phyloP scores from a whole-genome alignment of 2,113 vertebrate genomes.

The Xenus cinereus region DNA sequence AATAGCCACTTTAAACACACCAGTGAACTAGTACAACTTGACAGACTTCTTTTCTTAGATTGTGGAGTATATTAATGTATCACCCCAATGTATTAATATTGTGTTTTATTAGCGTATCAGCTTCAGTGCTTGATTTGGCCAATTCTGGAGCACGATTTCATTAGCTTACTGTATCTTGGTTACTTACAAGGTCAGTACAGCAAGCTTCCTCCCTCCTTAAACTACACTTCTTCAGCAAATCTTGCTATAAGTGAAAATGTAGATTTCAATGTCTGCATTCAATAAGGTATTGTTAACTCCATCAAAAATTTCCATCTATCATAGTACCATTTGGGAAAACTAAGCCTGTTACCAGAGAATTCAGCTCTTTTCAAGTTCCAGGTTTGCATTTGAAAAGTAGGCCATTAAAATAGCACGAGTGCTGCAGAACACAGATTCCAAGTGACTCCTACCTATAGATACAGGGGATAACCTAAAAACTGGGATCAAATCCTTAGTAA shows the following conservation, averaged over 20 bases:
- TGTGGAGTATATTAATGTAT: neutral
- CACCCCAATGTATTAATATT: neutral
- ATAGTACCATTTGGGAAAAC: slow-evolving; percentile 14
- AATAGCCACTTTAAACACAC: neutral
- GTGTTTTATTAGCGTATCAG: neutral
- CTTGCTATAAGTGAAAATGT: slow-evolving; percentile 15
- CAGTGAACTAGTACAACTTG: neutral
- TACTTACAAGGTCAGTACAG: neutral
- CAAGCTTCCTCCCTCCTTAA: neutral
- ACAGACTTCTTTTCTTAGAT: neutral
- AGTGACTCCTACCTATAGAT: neutral
- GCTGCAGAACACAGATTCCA: neutral
- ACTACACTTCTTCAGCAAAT: neutral
- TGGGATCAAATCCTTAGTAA: neutral
- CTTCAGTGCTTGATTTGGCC: neutral
- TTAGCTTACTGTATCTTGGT: neutral
- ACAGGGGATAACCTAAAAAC: neutral
- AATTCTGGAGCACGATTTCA: neutral
- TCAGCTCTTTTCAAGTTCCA: neutral
- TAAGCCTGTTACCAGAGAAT: slow-evolving; percentile 22
- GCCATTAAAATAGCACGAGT: slow-evolving; percentile 18
- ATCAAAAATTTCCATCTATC: neutral
- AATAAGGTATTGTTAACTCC: neutral
- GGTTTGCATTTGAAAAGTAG: slow-evolving; percentile 29
- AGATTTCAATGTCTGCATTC: neutral